Evolutionary conservation across 2,113 vertebrate genomes (phyloP).

Genomic region (Irena cyanogastra): DNA sequence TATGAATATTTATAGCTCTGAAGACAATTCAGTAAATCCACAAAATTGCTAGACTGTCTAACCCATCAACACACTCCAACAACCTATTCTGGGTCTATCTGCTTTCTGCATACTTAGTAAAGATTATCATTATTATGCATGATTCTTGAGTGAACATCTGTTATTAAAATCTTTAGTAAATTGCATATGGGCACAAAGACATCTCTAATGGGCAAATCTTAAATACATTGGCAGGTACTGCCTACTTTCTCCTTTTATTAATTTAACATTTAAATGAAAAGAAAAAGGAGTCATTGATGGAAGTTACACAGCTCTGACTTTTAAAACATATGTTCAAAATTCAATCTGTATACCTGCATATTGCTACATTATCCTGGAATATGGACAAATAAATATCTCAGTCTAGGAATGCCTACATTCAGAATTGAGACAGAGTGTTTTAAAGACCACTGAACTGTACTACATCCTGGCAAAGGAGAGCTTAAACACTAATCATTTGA

Average conservation of each 20-base stretch:
- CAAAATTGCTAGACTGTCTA: constrained; percentile 33
- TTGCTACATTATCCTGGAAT: background rate
- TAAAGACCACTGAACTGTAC: background rate
- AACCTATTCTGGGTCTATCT: constrained; percentile 11
- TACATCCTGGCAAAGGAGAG: background rate
- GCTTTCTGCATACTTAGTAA: background rate
- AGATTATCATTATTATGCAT: background rate
- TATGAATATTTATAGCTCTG: constrained; percentile 52
- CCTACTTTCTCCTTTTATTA: background rate
- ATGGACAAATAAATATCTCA: background rate
- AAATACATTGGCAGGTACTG: background rate
- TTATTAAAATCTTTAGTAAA: constrained; percentile 22
- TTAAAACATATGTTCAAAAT: background rate
- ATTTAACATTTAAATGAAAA: background rate
- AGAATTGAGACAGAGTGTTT: background rate
- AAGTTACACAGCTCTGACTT: background rate
- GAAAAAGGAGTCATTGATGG: background rate
- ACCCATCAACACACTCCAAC: background rate
- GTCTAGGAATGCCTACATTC: background rate
- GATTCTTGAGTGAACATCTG: constrained; percentile 1
- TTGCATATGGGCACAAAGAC: background rate
- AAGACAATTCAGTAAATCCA: constrained; percentile 30
- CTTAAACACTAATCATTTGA: background rate
- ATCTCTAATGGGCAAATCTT: background rate
- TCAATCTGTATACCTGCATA: background rate